These are phyloP conservation scores for Albula glossodonta DNA, from an alignment of 2,113 vertebrate species.

Conservation along the genomic window DNA sequence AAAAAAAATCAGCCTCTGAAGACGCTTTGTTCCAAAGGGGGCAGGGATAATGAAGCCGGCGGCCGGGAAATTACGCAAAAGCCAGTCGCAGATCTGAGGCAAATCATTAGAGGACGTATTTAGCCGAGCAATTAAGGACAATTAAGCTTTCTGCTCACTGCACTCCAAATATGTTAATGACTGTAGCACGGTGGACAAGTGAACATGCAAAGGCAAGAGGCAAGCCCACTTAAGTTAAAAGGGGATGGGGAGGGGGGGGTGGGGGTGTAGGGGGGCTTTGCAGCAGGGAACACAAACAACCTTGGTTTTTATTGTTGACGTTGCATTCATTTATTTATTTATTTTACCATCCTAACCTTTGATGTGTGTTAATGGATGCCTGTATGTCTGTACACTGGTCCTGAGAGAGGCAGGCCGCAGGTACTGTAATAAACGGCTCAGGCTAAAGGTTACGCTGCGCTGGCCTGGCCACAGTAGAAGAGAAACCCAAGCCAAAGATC, in stretches of 20 bases:
- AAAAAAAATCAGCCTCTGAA: constrained; percentile 48
- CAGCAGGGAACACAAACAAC: constrained; percentile 55
- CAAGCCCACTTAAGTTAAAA: constrained; percentile 74
- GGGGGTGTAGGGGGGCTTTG: constrained; percentile 41
- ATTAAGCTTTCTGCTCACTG: constrained; percentile 88
- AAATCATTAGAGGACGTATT: constrained; percentile 85
- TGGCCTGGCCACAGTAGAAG: constrained; percentile 42
- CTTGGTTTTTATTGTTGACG: constrained; percentile 45
- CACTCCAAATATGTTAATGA: constrained; percentile 85
- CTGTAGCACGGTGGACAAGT: constrained; percentile 70
- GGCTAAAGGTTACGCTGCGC: constrained; percentile 56
- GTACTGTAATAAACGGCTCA: constrained; percentile 56
- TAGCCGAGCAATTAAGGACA: constrained; percentile 87
- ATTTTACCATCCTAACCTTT: constrained; percentile 48
- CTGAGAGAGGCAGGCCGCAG: constrained; percentile 40
- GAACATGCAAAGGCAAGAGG: constrained; percentile 70
- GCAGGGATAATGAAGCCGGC: constrained; percentile 76
- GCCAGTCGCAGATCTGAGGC: constrained; percentile 80
- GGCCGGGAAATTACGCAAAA: constrained; percentile 79
- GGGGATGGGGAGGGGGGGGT: constrained; percentile 53
- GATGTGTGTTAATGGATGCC: constrained; percentile 56
- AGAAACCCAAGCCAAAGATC: constrained; percentile 3
- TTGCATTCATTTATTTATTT: constrained; percentile 55
- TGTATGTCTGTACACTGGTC: constrained; percentile 45
- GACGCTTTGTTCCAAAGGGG: constrained; percentile 60